A percentile compares a stretch with the other conserved stretches of the same genome.
Conservation (phyloP, 2,797 vertebrate genomes). For the Stomatorhinus walkeri region DNA sequence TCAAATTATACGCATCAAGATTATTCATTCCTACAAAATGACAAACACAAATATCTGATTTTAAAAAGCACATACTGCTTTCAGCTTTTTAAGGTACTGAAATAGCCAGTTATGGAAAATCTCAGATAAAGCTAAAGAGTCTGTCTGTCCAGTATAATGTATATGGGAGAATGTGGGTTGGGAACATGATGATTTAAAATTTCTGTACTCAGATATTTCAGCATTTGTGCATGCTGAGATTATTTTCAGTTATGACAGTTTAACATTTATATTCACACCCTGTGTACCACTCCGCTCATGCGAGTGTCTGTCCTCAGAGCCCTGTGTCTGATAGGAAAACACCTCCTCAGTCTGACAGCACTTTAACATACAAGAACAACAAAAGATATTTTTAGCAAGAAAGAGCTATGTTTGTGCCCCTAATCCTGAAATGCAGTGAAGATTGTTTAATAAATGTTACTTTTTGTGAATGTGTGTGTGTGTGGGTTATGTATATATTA, state of each 20-base stretch:
- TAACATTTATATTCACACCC: neutral
- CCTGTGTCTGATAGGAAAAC: neutral
- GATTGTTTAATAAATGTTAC: neutral
- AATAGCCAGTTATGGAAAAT: neutral
- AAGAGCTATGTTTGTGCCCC: neutral
- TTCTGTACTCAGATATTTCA: neutral
- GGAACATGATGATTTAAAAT: too few relatives aligned
- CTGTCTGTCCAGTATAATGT: neutral
- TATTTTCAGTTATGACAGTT: neutral
- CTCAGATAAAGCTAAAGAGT: neutral
- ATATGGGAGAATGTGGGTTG: neutral
- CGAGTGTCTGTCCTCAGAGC: neutral
- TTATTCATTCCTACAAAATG: neutral
- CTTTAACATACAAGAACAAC: neutral
- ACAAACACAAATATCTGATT: neutral
- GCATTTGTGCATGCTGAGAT: neutral
- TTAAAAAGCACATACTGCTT: neutral
- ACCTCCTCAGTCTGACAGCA: neutral
- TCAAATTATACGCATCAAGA: neutral
- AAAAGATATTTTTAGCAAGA: neutral
- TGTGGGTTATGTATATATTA: neutral
- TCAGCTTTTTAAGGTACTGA: neutral
- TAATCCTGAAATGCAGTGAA: neutral
- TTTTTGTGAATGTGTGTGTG: neutral
- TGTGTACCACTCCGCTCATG: neutral